Conservation (phyloP, 1,140 invertebrate species). For the Drosophila ambigua region DNA sequence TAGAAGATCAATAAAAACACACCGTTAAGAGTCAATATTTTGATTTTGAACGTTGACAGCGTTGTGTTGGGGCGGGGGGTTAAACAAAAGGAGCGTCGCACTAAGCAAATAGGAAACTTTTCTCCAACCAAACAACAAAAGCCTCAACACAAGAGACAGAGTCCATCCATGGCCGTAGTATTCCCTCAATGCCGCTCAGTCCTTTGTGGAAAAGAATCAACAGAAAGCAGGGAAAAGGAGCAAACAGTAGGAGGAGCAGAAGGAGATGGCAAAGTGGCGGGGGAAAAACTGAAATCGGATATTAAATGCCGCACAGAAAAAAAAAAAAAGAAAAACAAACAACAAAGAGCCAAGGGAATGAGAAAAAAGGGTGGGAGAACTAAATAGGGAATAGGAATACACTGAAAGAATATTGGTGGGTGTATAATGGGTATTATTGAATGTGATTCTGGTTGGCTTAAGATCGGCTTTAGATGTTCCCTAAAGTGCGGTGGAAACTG, state of each 20-base stretch:
- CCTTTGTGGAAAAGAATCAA: constrained; percentile 54
- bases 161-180: constrained; percentile 1
- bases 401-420: too few relatives aligned
- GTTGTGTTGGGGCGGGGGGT: constrained; percentile 15
- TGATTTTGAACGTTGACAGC: constrained; percentile 52
- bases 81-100: constrained; percentile 67
- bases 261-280: background rate
- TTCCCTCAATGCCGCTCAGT: constrained; percentile 25
- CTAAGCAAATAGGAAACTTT: constrained; percentile 72
- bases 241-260: constrained; percentile 4
- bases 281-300: constrained; percentile 74
- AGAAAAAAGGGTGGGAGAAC: constrained; percentile 25
- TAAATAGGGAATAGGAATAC: too few relatives aligned
- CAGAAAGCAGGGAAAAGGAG: constrained; percentile 2
- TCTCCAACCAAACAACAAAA: constrained; percentile 35
- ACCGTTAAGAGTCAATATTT: constrained; percentile 77
- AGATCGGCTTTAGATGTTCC: too few relatives aligned
- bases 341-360: constrained; percentile 40
- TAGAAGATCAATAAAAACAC: constrained; percentile 57
- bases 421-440: too few relatives aligned
- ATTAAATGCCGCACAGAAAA: constrained; percentile 71
- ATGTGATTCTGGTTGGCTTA: too few relatives aligned
- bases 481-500: too few relatives aligned
- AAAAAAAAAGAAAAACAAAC: constrained; percentile 22
- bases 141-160: constrained; percentile 16